phyloP scores from a whole-genome alignment of 1,140 invertebrate species.

The Halotydeus destructor region DNA sequence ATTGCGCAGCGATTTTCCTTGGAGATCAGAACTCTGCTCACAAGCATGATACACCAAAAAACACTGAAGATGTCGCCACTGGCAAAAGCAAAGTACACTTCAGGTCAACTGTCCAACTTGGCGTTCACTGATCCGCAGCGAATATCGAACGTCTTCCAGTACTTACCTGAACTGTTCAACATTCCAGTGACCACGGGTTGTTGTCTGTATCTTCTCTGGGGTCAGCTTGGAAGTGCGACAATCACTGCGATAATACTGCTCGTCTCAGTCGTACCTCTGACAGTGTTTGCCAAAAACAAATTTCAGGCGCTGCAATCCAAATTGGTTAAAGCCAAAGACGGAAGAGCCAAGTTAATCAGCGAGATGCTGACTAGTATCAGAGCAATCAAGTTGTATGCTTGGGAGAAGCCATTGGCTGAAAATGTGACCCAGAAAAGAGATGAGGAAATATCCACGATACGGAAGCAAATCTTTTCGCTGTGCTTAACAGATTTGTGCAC shows the following conservation, averaged over 20 bases:
- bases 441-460: conserved; percentile 4
- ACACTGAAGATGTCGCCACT: too few species aligned
- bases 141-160: conserved; percentile 2
- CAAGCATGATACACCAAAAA: too few species aligned
- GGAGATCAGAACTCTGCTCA: too few species aligned
- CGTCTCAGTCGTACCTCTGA: conserved; percentile 58
- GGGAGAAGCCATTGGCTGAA: conserved; percentile 10
- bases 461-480: neutral
- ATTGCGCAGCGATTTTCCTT: too few species aligned
- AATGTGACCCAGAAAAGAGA: neutral
- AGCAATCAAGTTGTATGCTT: conserved; percentile 18
- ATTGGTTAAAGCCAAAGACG: conserved; percentile 24
- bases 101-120: conserved; percentile 12
- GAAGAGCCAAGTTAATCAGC: conserved; percentile 26
- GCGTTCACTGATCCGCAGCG: conserved; percentile 9
- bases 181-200: conserved; percentile 19
- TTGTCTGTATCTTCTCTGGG: conserved; percentile 22
- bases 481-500: conserved; percentile 7
- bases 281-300: conserved; percentile 64
- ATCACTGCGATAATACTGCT: conserved; percentile 22
- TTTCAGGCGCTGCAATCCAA: conserved; percentile 31
- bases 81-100: too few species aligned
- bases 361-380: conserved; percentile 28
- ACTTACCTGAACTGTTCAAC: conserved; percentile 14
- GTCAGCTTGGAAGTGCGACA: conserved; percentile 21